phyloP scores from a whole-genome alignment of 2,113 vertebrate species.

The Lepidothrix coronata region DNA sequence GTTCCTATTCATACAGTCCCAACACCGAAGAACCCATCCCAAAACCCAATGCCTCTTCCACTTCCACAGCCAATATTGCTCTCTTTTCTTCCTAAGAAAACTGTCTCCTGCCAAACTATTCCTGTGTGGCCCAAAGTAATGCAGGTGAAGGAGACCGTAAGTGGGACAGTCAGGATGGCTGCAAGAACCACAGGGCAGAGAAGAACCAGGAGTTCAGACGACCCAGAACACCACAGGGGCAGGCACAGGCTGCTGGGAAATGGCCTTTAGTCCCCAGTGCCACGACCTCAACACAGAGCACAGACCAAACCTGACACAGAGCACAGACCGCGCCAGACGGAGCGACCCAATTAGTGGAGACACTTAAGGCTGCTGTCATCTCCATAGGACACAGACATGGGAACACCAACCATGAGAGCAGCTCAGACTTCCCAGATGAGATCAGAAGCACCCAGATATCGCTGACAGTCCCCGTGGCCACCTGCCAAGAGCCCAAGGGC shows the following conservation, averaged over 20 bases:
- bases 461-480: not conserved
- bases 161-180: fast-evolving
- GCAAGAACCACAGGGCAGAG: not conserved
- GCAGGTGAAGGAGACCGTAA: fast-evolving
- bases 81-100: not conserved
- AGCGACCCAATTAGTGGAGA: not conserved
- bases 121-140: not conserved
- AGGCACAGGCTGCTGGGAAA: fast-evolving
- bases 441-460: not conserved
- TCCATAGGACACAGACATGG: not conserved
- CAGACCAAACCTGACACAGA: not conserved
- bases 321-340: not conserved
- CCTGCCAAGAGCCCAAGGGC: conserved; percentile 24
- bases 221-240: fast-evolving
- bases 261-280: fast-evolving
- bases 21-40: not conserved
- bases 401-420: not conserved
- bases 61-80: not conserved
- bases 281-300: not conserved
- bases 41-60: not conserved
- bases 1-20: not conserved
- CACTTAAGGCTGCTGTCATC: not conserved
- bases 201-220: not conserved
- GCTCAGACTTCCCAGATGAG: not conserved
- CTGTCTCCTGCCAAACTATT: not conserved